Evolutionary conservation across 2,113 vertebrate species (phyloP), one percentile per base, ranked within the genome.

Genomic region (Anguilla japonica): DNA sequence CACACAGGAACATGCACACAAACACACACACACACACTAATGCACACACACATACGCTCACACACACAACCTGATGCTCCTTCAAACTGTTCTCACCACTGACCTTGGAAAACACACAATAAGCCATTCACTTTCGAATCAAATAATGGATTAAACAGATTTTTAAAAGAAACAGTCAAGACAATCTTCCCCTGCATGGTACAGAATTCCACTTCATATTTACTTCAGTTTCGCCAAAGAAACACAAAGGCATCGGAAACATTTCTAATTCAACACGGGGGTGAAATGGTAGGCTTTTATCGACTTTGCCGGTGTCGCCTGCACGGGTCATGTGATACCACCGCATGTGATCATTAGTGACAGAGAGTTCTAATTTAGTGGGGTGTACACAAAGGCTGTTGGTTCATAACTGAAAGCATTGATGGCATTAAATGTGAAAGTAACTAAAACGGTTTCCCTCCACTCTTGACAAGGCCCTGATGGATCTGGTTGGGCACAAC

Each of bases 391-490:
- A 84, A 84, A 67, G 63, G 46, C 60, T 39, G 7, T 83, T 34
- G 6, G 29, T n/a, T 53, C 40, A 53, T 46, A 84, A 84, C 40
- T 81, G 40, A 56, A 56, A 79, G 26, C 22, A 3, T 9, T 18
- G 53, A 29, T 63, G 82, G 46, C 71, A 56, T 78, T 87, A 39
- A 87, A 50, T 67, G 40, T 34, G 56, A 87, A 87, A 50, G 41
- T 84, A 16, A 67, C 40, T 41, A 41, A 34, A 46, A 18, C n/a
- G 14, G n/a, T 15, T 84, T 43, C 26, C 83, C 83, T 78, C 56
- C 56, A 46, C 15, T 22, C 43, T 40, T 56, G 39, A 46, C 43
- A 57, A 3, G 18, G 53, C 41, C 41, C 75, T 60, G 75, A 85
- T 39, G 84, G 41, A 56, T 57, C 75, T 85, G 16, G 16, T 50